Percentiles rank a stretch among this genome's conserved stretches.
Conservation (phyloP, 2,797 vertebrate genomes). For the Protosalanx chinensis region DNA sequence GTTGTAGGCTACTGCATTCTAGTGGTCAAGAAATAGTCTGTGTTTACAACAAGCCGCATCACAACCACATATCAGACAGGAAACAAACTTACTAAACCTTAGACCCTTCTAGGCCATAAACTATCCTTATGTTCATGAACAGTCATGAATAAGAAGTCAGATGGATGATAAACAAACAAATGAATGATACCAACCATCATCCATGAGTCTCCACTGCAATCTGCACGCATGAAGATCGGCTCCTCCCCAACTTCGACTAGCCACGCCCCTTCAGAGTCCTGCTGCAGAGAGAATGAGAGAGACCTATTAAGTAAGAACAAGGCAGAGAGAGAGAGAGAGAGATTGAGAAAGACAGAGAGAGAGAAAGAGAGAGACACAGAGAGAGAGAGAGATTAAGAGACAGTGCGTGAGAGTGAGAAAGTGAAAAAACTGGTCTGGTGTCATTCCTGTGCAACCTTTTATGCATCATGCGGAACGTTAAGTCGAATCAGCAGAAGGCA, state of each 20-base stretch:
- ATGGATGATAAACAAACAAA: not conserved
- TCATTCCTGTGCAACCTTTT: slow-evolving; percentile 47
- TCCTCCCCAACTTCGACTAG: not conserved
- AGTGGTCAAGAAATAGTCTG: no score
- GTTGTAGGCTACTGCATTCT: no score
- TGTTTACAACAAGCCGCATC: no score
- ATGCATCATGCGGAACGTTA: not conserved
- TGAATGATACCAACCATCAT: not conserved
- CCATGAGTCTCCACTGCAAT: not conserved
- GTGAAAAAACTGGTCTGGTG: slow-evolving; percentile 50
- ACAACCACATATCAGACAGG: no score
- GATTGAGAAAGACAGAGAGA: not conserved
- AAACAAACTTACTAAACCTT: no score
- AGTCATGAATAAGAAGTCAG: slow-evolving; percentile 16
- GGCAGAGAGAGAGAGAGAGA: slow-evolving; percentile 8
- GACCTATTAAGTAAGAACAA: slow-evolving; percentile 5
- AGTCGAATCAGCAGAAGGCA: slow-evolving; percentile 24
- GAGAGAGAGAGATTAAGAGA: not conserved
- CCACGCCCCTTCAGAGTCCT: not conserved
- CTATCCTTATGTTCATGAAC: not conserved
- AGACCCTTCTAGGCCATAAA: not conserved
- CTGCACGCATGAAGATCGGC: not conserved
- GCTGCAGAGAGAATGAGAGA: not conserved
- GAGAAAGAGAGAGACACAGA: slow-evolving; percentile 5
- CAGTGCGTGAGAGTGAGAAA: slow-evolving; percentile 17